These are phyloP conservation scores for Elephantulus edwardii DNA, from an alignment of 2,113 vertebrate species.

Conservation along the genomic window DNA sequence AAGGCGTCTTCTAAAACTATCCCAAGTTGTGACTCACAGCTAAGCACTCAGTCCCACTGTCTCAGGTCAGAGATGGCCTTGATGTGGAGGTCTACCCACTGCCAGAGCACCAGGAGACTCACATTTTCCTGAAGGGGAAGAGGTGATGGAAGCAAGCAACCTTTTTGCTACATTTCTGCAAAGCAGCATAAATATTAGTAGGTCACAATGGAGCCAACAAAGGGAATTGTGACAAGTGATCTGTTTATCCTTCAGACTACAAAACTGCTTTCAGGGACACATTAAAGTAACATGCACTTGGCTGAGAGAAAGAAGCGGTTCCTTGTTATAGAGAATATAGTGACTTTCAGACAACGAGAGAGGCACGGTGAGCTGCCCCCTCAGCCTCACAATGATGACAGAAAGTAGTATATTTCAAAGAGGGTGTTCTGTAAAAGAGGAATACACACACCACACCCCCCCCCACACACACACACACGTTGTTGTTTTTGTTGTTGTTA, in stretches of 20 bases:
- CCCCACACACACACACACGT: too few relatives aligned
- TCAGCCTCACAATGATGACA: not conserved
- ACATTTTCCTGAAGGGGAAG: conserved; percentile 9
- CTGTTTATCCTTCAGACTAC: conserved; percentile 77
- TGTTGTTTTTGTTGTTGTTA: too few relatives aligned
- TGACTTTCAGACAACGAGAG: not conserved
- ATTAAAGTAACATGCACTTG: conserved; percentile 31
- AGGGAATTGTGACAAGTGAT: conserved; percentile 70
- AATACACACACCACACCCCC: too few relatives aligned
- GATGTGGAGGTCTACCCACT: not conserved
- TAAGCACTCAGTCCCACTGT: not conserved
- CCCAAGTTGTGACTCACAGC: conserved; percentile 33
- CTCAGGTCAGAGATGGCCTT: conserved; percentile 9
- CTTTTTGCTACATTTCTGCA: conserved; percentile 7
- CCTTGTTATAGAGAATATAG: conserved; percentile 28
- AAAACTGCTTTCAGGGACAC: conserved; percentile 63
- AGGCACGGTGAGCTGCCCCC: not conserved
- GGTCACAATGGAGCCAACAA: conserved; percentile 60
- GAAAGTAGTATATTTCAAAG: conserved; percentile 27
- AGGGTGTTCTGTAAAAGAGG: not conserved
- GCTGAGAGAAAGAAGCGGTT: conserved; percentile 45
- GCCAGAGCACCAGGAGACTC: not conserved
- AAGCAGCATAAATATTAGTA: conserved; percentile 62
- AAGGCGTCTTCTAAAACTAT: conserved; percentile 25
- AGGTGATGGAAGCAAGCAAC: conserved; percentile 19